phyloP scores from a whole-genome alignment of 2,888 invertebrate species.

The Dicranocentrus wangi region DNA sequence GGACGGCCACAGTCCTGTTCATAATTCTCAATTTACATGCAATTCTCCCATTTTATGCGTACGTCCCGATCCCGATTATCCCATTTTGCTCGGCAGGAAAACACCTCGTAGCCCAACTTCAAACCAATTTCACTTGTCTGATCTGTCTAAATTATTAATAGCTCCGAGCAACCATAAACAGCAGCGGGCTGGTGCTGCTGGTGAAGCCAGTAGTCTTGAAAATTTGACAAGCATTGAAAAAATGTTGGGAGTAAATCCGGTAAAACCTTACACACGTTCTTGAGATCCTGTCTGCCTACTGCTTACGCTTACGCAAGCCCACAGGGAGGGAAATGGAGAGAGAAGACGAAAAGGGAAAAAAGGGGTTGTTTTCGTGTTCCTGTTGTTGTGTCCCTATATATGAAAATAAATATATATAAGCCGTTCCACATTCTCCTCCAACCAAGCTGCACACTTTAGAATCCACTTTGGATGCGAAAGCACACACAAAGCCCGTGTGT shows the following conservation, averaged over 20 bases:
- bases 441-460: no score
- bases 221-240: constrained; percentile 33
- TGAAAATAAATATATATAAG: no score
- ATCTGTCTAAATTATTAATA: constrained; percentile 28
- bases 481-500: background rate
- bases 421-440: no score
- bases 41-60: constrained; percentile 22
- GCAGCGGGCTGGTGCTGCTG: background rate
- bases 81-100: constrained; percentile 19
- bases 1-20: background rate
- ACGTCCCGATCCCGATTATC: constrained; percentile 30
- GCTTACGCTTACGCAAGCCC: constrained; percentile 27
- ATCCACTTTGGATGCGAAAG: no score
- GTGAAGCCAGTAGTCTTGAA: constrained; percentile 14
- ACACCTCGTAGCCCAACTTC: constrained; percentile 12
- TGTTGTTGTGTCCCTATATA: no score
- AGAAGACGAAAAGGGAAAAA: background rate
- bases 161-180: constrained; percentile 6
- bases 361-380: background rate
- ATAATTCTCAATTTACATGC: constrained; percentile 38
- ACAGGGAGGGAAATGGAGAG: constrained; percentile 11
- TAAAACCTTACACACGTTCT: constrained; percentile 21
- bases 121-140: constrained; percentile 31
- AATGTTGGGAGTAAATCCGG: constrained; percentile 1
- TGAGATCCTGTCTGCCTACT: constrained; percentile 2